phyloP scores from a whole-genome alignment of 2,797 vertebrate species.

The Alauda arvensis region DNA sequence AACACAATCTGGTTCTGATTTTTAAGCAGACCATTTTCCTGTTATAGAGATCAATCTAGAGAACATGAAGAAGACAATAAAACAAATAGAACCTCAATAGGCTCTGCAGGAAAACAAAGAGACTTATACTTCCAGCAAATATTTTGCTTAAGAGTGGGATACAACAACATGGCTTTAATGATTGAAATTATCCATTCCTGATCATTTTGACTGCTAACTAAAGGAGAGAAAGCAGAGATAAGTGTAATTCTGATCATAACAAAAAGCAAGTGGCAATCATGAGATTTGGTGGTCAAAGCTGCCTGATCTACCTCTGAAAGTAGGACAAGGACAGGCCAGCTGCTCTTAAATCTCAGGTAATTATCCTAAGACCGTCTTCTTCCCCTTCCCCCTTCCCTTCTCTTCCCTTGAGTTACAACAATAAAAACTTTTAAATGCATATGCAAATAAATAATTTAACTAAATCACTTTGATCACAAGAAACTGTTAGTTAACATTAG shows the following conservation, averaged over 20 bases:
- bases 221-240: neutral
- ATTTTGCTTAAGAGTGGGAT: neutral
- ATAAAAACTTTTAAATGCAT: conserved; percentile 56
- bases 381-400: neutral
- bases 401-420: conserved; percentile 18
- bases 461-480: conserved; percentile 57
- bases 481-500: conserved; percentile 64
- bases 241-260: neutral
- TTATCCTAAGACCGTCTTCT: conserved; percentile 21
- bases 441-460: conserved; percentile 70
- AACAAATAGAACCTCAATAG: neutral
- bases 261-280: neutral
- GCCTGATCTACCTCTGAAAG: neutral
- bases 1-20: neutral
- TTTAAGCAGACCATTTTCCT: neutral
- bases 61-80: neutral
- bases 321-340: conserved; percentile 14
- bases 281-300: neutral
- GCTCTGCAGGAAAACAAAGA: neutral
- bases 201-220: neutral
- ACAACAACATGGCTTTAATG: neutral
- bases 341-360: conserved; percentile 41
- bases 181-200: neutral
- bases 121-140: neutral
- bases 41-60: neutral